Evolutionary conservation across 2,888 invertebrate genomes (phyloP), one percentile per base, ranked within the genome.

Genomic region (Dryobota labecula): DNA sequence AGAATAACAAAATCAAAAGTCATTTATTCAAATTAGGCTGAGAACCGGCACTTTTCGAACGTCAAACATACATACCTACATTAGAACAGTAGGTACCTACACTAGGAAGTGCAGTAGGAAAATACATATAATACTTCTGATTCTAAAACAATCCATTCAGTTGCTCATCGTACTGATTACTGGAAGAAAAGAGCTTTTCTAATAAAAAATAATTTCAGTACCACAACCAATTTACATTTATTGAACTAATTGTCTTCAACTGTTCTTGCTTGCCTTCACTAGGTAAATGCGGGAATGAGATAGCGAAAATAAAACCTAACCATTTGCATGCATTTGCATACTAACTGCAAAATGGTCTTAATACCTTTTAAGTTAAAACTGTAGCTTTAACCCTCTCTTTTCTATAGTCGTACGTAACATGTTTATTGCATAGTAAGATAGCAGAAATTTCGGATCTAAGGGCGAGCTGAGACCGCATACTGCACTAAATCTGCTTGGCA

Each of bases 311-410:
- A 80, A 85, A 80, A 80, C 73, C 70, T 58, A 49, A 41, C 61
- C 27, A 79, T 86, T 85, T 85, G 73, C 82, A 82, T 85, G 27
- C 65, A 86, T 85, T 85, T 85, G 73, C 86, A 86, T 85, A 60
- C 38, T 60, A 62, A 70, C 65, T 74, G 54, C 73, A 65, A 64
- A 76, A 69, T 76, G 61, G 56, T 51, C 24, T 65, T 76, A 76
- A 80, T 76, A 68, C 79, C 70, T 74, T 78, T 76, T 70, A 76
- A 78, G 75, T 76, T 73, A 71, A 73, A 72, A 68, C 56, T 66
- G 72, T 65, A 78, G 67, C 73, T 65, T 78, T 58, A 75, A 76
- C 58, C 51, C 61, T 61, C 51, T 69, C 56, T 64, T 64, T 66
- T 63, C 41, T 70, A 68, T 41, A 20, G 27, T 36, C 43, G 53